Evolutionary conservation across 2,888 invertebrate genomes (phyloP).

Genomic region (Drosophila quinaria): DNA sequence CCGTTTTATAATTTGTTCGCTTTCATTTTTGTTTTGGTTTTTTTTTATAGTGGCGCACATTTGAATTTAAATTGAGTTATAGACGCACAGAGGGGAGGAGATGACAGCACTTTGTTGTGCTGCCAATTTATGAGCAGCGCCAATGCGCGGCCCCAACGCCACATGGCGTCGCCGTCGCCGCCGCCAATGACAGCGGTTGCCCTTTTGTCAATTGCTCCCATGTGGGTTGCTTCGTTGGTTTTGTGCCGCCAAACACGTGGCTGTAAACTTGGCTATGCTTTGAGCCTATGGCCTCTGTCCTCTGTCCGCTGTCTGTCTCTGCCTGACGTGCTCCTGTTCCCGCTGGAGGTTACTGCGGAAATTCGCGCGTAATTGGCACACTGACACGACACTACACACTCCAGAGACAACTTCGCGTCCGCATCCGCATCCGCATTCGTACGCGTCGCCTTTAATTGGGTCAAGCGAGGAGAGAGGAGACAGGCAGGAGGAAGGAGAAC

Average conservation of each 20-base stretch:
- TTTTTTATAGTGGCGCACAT: conserved; percentile 56
- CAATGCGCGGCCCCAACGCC: conserved; percentile 55
- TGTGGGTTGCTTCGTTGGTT: conserved; percentile 52
- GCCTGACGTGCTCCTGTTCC: conserved; percentile 24
- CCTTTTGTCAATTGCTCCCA: conserved; percentile 82
- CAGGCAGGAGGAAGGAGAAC: no score
- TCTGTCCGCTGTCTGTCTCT: background rate
- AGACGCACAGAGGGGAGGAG: conserved; percentile 28
- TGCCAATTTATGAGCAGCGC: conserved; percentile 77
- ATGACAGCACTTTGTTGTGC: conserved; percentile 53
- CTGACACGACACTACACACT: conserved; percentile 68
- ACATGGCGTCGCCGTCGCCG: conserved; percentile 43
- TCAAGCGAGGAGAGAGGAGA: conserved; percentile 59
- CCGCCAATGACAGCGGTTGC: conserved; percentile 64
- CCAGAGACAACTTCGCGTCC: conserved; percentile 57
- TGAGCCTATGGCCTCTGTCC: conserved; percentile 7
- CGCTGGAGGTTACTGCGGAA: conserved; percentile 71
- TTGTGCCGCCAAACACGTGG: conserved; percentile 72
- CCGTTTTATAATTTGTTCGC: conserved; percentile 67
- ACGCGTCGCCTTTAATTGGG: conserved; percentile 68
- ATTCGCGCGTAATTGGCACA: conserved; percentile 79
- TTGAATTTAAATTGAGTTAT: conserved; percentile 79
- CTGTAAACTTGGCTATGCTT: conserved; percentile 42
- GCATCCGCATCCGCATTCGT: conserved; percentile 25
- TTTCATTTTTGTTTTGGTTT: conserved; percentile 13